Evolutionary conservation across 1,140 invertebrate species (phyloP), one percentile per base, ranked within the genome.

Genomic region (Antheraea mylitta): DNA sequence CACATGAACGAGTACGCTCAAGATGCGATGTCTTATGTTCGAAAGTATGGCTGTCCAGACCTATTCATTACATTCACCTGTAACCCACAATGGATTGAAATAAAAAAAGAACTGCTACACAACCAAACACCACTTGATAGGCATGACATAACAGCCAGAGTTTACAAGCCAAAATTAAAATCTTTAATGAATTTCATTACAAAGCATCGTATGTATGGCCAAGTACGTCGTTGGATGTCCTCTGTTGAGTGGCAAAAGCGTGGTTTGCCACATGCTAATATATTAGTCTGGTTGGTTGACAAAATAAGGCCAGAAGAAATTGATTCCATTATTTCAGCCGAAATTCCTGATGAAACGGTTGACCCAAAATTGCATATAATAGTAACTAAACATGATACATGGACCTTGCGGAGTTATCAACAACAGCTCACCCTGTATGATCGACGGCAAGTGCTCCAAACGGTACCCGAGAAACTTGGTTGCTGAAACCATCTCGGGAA

Each of bases 161-260:
- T 94, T 13, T 94, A 94, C 77, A 79, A 80, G 65, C 77, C 89
- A 72, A 94, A 94, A 77, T 68, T 93, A 19, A 90, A 86, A 73
- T 75, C 79, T 58, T 68, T 94, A 6, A 85, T 94, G 70, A 68
- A 92, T 75, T 80, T 92, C 18, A 76, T 94, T 18, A 77, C 73
- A 75, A 84, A 87, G 80, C 71, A 85, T 85, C 58, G 58, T 67
- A 70, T 85, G 59, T 86, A 70, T 76, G 91, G 93, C n/a, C 16
- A 66, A 64, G 68, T 78, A 19, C 76, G 78, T 22, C 89, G 85
- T 70, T 86, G 76, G 64, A 89, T 30, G 22, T 30, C 1, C 22
- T 30, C 22, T 1, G 22, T 30, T 1, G 22, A 30, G 4, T 30
- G 22, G 83, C 93, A 85, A 72, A 85, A 85, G 73, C 70, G 83